Evolutionary conservation across 2,888 invertebrate genomes (phyloP).

Genomic region (Fissipunctia ypsillon): DNA sequence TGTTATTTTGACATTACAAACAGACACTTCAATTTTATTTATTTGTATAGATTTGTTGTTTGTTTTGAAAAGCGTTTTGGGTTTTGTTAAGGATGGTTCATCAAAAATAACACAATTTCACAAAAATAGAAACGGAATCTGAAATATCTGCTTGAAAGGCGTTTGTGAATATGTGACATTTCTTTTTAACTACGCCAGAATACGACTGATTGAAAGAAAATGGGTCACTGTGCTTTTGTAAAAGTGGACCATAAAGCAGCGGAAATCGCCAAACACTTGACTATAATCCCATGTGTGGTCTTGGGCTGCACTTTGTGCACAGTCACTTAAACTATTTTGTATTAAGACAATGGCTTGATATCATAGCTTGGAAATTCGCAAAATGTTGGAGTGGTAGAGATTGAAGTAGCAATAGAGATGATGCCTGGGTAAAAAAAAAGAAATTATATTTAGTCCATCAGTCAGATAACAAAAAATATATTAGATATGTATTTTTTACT

Average conservation of each 20-base stretch:
- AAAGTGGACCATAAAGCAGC: neutral
- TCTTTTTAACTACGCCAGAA: neutral
- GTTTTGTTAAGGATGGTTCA: neutral
- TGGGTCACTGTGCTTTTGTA: constrained; percentile 3
- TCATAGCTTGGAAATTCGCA: neutral
- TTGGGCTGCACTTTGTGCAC: neutral
- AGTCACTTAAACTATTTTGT: neutral
- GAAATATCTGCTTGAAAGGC: neutral
- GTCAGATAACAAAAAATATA: too few relatives aligned
- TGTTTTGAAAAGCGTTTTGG: constrained; percentile 10
- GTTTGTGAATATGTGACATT: neutral
- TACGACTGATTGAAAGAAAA: neutral
- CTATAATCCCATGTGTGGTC: too few relatives aligned
- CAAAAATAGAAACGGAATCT: neutral
- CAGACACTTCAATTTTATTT: too few relatives aligned
- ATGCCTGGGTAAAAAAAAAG: too few relatives aligned
- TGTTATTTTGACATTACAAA: too few relatives aligned
- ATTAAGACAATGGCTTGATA: neutral
- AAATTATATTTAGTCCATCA: too few relatives aligned
- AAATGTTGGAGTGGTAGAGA: neutral
- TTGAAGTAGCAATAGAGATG: neutral
- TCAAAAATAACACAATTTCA: neutral
- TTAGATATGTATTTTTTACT: too few relatives aligned
- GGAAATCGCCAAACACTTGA: neutral
- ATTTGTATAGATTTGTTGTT: too few relatives aligned